Base-by-base conservation (phyloP, 2,888 invertebrate species). In the Caenorhabditis sulstoni region DNA sequence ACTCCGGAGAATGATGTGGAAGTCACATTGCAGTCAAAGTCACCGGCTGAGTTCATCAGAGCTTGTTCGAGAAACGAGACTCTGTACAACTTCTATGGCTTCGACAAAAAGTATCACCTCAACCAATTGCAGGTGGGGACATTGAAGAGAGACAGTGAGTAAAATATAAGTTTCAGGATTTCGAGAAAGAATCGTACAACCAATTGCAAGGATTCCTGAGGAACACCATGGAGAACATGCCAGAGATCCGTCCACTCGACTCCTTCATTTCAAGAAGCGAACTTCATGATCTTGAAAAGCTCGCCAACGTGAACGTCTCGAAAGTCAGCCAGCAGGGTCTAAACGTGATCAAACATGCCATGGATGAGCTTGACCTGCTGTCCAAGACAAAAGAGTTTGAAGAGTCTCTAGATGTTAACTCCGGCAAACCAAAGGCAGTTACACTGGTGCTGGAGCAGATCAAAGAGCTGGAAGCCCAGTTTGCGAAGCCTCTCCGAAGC, bases 71-170 rank as follows among this genome's bases (percentile, higher is more conserved):
- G 85, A 45, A 87, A 87, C 49, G 85, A 86, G 62, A 89, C 89
- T 0, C 80, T 89, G 65, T 89, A 89, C 79, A 81, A 85, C 23
- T 85, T 89, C 35, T 83, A 88, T 50, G 86, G 85, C 9, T 64
- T 89, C 64, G 88, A 89, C 70, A 82, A 86, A 52, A 87, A 87
- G 55, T 88, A 87, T 61, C 86, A 85, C 59, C 68, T 87, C 45
- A 83, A 82, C 39, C 79, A 86, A 16, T 37, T 86, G 2, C 81
- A 85, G 74, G 85, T 84, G 67, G 1, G 1, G 37, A 5, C 18
- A 18, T 16, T 41, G 39, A 23, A 16, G 53, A 44, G 12, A 23
- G 16, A n/a, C 11, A 5, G 14, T 8, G 1, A 12, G 45, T 5
- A 16, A 57, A 45, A 37, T 29, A 18, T 5, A 53, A 11, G 39